These are phyloP conservation scores for Gymnobelideus leadbeateri DNA, from an alignment of 2,113 vertebrate genomes.

Conservation along the genomic window DNA sequence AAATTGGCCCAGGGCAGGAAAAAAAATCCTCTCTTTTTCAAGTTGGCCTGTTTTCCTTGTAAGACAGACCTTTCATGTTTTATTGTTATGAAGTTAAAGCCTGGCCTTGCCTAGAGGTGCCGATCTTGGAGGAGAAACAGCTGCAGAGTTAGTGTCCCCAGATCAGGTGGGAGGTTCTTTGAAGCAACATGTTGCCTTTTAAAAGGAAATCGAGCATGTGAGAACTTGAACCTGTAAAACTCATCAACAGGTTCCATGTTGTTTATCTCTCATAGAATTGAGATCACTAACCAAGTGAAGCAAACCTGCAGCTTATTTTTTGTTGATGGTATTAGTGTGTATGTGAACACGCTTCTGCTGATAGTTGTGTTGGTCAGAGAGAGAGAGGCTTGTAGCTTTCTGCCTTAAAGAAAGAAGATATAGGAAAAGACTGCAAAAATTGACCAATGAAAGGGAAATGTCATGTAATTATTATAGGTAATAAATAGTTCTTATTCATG, in stretches of 20 bases:
- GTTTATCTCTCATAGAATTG: slow-evolving; percentile 79
- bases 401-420: slow-evolving; percentile 54
- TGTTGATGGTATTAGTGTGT: slow-evolving; percentile 13
- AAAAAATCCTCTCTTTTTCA: slow-evolving; percentile 75
- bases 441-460: background rate
- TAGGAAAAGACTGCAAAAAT: background rate
- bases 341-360: slow-evolving; percentile 52
- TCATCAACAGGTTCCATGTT: slow-evolving; percentile 77
- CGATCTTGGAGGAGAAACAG: slow-evolving; percentile 85
- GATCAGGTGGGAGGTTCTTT: slow-evolving; percentile 85
- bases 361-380: slow-evolving; percentile 51
- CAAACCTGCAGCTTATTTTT: background rate
- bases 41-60: slow-evolving; percentile 85
- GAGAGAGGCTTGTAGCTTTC: slow-evolving; percentile 42
- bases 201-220: slow-evolving; percentile 83
- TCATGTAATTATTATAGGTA: background rate
- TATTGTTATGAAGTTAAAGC: slow-evolving; percentile 84
- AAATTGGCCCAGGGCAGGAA: slow-evolving; percentile 71
- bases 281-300: slow-evolving; percentile 75
- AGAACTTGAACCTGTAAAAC: slow-evolving; percentile 82
- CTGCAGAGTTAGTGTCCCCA: slow-evolving; percentile 78
- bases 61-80: slow-evolving; percentile 87
- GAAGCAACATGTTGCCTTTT: slow-evolving; percentile 82
- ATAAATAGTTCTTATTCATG: background rate
- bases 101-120: slow-evolving; percentile 85